phyloP scores from a whole-genome alignment of 2,797 vertebrate genomes.

The Sphaeramia orbicularis region DNA sequence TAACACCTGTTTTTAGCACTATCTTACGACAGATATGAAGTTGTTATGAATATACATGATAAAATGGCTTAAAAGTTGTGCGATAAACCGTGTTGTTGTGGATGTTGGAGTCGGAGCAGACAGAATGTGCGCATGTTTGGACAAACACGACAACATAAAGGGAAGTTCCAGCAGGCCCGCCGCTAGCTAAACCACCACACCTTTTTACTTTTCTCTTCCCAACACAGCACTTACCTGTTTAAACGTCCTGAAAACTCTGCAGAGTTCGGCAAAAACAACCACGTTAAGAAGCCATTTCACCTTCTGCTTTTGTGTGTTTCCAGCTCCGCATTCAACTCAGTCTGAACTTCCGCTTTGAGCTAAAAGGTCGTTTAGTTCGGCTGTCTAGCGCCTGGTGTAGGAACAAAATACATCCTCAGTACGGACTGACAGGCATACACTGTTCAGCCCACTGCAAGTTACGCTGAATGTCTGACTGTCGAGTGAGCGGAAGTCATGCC shows the following conservation, averaged over 20 bases:
- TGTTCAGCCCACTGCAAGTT: background rate
- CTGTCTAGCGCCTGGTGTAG: background rate
- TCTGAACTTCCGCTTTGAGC: constrained; percentile 15
- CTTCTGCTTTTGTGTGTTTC: constrained; percentile 1
- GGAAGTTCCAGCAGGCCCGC: constrained; percentile 5
- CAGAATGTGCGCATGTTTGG: too few species aligned
- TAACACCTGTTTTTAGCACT: too few species aligned
- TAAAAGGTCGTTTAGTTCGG: background rate
- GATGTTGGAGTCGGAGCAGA: background rate
- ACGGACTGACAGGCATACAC: background rate
- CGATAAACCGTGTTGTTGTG: too few species aligned
- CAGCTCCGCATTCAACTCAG: background rate
- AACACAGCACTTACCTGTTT: too few species aligned
- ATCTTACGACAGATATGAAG: too few species aligned
- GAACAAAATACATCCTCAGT: constrained; percentile 8
- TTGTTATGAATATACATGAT: too few species aligned
- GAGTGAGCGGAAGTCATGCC: background rate
- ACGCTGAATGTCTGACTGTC: too few species aligned
- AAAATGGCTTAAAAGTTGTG: too few species aligned
- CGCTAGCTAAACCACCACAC: background rate
- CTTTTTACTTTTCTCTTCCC: too few species aligned
- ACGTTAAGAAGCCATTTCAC: background rate
- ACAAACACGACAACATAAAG: background rate
- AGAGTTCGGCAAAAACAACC: background rate
- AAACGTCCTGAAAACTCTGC: too few species aligned